Evolutionary conservation across 1,140 invertebrate genomes (phyloP).

Genomic region (Drosophila rhopaloa): DNA sequence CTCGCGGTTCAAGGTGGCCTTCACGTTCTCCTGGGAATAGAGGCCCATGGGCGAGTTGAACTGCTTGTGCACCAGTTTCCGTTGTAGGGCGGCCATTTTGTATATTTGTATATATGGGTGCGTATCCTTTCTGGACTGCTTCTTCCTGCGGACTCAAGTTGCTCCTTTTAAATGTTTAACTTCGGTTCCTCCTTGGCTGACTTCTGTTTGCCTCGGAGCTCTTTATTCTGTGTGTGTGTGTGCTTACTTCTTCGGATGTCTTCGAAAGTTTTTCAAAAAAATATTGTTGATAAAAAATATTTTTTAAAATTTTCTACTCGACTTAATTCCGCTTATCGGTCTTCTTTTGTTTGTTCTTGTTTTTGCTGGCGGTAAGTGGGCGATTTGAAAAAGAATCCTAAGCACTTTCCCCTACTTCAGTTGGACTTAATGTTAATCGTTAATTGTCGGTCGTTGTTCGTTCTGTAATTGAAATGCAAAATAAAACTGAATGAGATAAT

Average conservation of each 20-base stretch:
- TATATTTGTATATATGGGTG: slow-evolving; percentile 4
- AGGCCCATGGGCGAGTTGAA: slow-evolving; percentile 95
- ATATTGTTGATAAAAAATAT: slow-evolving; percentile 80
- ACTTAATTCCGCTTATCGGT: slow-evolving; percentile 52
- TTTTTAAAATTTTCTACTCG: slow-evolving; percentile 44
- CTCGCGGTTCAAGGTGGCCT: slow-evolving; percentile 92
- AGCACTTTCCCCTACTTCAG: slow-evolving; percentile 62
- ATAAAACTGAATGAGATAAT: slow-evolving; percentile 19
- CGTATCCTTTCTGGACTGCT: slow-evolving; percentile 29
- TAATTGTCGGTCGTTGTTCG: slow-evolving; percentile 78
- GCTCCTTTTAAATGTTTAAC: slow-evolving; percentile 26
- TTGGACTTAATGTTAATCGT: slow-evolving; percentile 73
- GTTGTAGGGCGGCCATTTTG: slow-evolving; percentile 86
- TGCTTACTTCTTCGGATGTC: slow-evolving; percentile 37
- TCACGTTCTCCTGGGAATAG: slow-evolving; percentile 92
- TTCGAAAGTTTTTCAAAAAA: slow-evolving; percentile 76
- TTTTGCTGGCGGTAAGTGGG: slow-evolving; percentile 28
- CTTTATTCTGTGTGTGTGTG: slow-evolving; percentile 2
- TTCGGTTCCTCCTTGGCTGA: slow-evolving; percentile 24
- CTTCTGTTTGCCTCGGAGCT: slow-evolving; percentile 30
- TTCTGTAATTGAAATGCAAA: slow-evolving; percentile 69
- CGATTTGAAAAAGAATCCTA: slow-evolving; percentile 39
- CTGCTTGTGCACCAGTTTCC: slow-evolving; percentile 92
- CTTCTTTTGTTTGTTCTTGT: slow-evolving; percentile 22
- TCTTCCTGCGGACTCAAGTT: slow-evolving; percentile 30